A percentile compares a stretch with the other conserved stretches of the same genome.
Conservation (phyloP, 2,797 vertebrate species). For the Tapirus indicus region DNA sequence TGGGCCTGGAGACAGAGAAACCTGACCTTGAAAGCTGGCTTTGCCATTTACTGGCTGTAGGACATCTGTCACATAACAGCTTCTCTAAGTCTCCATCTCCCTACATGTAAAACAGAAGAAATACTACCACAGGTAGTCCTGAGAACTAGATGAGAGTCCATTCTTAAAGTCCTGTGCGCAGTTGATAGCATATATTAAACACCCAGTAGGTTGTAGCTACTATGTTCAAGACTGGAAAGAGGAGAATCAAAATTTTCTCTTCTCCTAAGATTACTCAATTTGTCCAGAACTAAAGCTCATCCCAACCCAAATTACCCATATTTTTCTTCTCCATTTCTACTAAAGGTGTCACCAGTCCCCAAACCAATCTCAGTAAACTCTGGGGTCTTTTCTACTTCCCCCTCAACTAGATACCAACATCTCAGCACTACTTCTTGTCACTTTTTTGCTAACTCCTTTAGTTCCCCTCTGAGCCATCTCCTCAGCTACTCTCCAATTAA, state of each 20-base stretch:
- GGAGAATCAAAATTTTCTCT: conserved; percentile 8
- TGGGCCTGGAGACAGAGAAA: neutral
- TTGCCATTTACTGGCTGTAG: neutral
- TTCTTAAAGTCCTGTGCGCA: neutral
- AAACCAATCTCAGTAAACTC: neutral
- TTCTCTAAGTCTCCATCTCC: neutral
- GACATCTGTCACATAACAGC: neutral
- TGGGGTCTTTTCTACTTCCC: neutral
- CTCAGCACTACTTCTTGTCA: neutral
- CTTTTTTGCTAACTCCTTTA: neutral
- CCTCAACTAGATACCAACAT: neutral
- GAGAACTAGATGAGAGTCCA: neutral
- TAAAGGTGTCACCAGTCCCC: neutral
- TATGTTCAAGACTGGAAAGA: neutral
- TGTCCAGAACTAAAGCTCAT: neutral
- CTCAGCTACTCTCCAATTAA: neutral
- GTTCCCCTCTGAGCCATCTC: neutral
- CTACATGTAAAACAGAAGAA: neutral
- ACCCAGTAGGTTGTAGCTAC: neutral
- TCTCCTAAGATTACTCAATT: neutral
- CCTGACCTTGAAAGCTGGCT: neutral
- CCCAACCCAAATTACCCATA: neutral
- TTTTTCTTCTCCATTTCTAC: conserved; percentile 2
- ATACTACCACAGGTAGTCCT: neutral
- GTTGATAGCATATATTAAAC: neutral